Base-by-base conservation (phyloP, 2,797 vertebrate genomes). In the Sebastes matsubarae region DNA sequence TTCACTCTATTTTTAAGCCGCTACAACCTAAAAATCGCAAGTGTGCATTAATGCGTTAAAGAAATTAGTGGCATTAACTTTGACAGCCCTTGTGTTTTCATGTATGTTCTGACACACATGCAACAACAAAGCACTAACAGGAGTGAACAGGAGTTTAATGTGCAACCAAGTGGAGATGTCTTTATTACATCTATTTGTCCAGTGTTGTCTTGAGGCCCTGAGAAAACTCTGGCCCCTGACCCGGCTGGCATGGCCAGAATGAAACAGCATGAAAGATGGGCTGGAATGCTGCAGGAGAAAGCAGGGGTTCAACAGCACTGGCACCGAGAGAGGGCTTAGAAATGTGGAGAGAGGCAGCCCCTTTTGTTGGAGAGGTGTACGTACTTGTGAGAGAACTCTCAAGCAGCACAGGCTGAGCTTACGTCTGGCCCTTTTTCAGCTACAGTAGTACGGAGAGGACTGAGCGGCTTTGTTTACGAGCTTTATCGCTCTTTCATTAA, bases 211-310 rank as follows among this genome's bases (percentile, higher is more conserved):
- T 71, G 68, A 83, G 85, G 75, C 73, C 95, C 93, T 96, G 96
- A 96, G 96, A 96, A 96, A 94, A 91, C 86, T 61, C 86, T 93
- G 94, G 88, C 91, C 95, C 90, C 68, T 93, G 94, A 94, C 91
- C 94, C 59, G 87, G 80, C 87, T 95, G 95, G 95, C 93, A 93
- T 68, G 68, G 86, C 55, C 83, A 82, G 82, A 96, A 95, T 92
- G 88, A 85, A 92, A 85, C 93, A 84, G 90, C 87, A 83, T 94
- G 92, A 95, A 94, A 90, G 94, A 94, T 91, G 85, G 91, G 83
- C 64, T 85, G 91, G 84, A 91, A 93, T 91, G 82, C 77, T 81
- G 81, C 72, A 76, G 76, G 82, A 91, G 87, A 90, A 92, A 91
- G 88, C 84, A 91, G 84, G 88, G 87, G 86, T 87, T 92, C 85